Percentiles rank a stretch among this genome's conserved stretches.
These are phyloP conservation scores for Leucoraja ocellata DNA, from an alignment of 2,797 vertebrate species.

Conservation along the genomic window DNA sequence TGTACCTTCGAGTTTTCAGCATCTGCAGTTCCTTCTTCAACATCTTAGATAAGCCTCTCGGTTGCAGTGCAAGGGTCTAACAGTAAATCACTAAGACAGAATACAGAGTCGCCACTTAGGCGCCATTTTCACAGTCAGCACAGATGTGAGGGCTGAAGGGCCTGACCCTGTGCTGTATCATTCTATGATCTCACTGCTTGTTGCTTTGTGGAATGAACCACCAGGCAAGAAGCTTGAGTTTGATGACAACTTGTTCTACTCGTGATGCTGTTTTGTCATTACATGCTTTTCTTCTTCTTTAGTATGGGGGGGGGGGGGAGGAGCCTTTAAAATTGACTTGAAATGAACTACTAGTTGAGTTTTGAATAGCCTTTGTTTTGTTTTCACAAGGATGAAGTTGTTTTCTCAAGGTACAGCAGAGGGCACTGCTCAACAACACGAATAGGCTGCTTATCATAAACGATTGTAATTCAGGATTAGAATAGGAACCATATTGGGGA, in stretches of 20 bases:
- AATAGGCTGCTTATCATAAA: neutral
- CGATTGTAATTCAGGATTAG: neutral
- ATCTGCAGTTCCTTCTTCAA: too few relatives aligned
- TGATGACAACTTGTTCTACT: neutral
- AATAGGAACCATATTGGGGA: neutral
- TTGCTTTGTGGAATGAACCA: neutral
- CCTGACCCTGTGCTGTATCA: too few relatives aligned
- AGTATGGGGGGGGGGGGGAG: neutral
- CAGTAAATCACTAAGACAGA: too few relatives aligned
- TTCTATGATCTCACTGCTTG: neutral
- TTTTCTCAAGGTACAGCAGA: slow-evolving; percentile 28
- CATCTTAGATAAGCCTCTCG: too few relatives aligned
- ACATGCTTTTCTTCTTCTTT: neutral
- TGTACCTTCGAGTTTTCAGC: too few relatives aligned
- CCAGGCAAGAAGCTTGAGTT: neutral
- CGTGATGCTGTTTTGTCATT: neutral
- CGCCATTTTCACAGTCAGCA: too few relatives aligned
- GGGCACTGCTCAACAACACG: neutral
- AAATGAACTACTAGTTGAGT: neutral
- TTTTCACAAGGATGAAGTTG: neutral
- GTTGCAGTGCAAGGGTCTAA: too few relatives aligned
- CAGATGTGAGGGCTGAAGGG: too few relatives aligned
- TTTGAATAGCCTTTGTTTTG: neutral
- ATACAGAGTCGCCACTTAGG: too few relatives aligned
- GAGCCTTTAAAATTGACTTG: neutral